Conservation (phyloP, 2,113 vertebrate species). For the Seriola quinqueradiata region DNA sequence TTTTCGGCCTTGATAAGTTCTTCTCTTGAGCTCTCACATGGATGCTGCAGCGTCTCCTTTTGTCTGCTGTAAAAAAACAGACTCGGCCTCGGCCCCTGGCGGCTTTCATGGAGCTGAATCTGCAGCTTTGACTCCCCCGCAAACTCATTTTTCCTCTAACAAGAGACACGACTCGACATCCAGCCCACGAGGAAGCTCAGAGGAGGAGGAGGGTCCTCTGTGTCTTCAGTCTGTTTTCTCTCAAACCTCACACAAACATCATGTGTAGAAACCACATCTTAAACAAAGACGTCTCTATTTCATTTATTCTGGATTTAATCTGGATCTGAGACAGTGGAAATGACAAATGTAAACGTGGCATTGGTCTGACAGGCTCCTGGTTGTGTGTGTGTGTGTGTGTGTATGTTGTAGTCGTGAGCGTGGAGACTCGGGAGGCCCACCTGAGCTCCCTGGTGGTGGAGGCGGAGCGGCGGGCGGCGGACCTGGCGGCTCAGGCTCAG, state of each 20-base stretch:
- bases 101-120: neutral
- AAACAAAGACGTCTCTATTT: too few species aligned
- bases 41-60: neutral
- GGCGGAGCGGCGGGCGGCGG: constrained; percentile 89
- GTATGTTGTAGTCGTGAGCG: constrained; percentile 84
- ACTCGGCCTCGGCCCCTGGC: too few species aligned
- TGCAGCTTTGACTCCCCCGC: constrained; percentile 5
- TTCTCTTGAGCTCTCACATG: neutral
- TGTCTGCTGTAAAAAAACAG: neutral
- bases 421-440: constrained; percentile 90
- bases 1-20: neutral
- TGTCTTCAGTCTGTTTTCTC: too few species aligned
- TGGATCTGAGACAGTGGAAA: too few species aligned
- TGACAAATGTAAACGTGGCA: too few species aligned
- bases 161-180: neutral
- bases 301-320: too few species aligned
- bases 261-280: too few species aligned
- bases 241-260: too few species aligned
- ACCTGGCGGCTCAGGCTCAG: constrained; percentile 88
- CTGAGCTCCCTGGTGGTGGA: constrained; percentile 89
- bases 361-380: neutral
- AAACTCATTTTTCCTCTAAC: neutral
- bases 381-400: neutral
- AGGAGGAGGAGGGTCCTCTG: too few species aligned
- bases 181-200: too few species aligned